phyloP scores from a whole-genome alignment of 35 echinoderm and acorn worm species.

The Patiria miniata region DNA sequence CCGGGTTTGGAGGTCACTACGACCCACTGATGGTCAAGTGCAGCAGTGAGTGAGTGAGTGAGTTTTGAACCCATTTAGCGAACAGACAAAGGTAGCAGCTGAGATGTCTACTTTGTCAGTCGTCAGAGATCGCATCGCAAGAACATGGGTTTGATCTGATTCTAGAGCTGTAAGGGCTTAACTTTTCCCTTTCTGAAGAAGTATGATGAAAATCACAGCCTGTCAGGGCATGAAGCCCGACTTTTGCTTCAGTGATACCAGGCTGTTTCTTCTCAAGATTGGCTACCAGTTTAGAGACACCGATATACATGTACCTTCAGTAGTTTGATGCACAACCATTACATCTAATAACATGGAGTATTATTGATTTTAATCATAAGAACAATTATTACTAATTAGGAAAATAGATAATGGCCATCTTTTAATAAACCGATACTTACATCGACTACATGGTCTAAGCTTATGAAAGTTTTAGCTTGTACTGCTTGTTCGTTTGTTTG shows the following conservation, averaged over 20 bases:
- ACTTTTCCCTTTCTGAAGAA: slow-evolving; percentile 61
- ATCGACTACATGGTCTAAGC: too few relatives aligned
- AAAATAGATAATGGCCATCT: too few relatives aligned
- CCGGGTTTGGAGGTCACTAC: slow-evolving; percentile 27
- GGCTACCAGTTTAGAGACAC: too few relatives aligned
- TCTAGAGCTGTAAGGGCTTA: slow-evolving; percentile 30
- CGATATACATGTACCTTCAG: too few relatives aligned
- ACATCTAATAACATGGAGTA: too few relatives aligned
- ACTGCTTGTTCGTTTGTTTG: too few relatives aligned
- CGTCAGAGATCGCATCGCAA: slow-evolving; percentile 22
- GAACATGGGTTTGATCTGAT: slow-evolving; percentile 24
- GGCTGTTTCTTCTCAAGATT: slow-evolving; percentile 38
- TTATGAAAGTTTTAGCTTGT: too few relatives aligned
- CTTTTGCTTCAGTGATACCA: slow-evolving; percentile 53
- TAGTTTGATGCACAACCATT: too few relatives aligned
- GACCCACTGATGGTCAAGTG: slow-evolving; percentile 33
- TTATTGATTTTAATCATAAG: too few relatives aligned
- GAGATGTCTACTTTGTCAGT: slow-evolving; percentile 18
- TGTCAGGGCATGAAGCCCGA: slow-evolving; percentile 36
- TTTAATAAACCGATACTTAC: too few relatives aligned
- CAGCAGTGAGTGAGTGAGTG: slow-evolving; percentile 32
- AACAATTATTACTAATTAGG: too few relatives aligned
- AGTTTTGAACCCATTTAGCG: slow-evolving; percentile 30
- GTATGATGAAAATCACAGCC: slow-evolving; percentile 57
- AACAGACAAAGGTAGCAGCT: slow-evolving; percentile 43